Conservation (phyloP, 2,113 vertebrate genomes). For the Urocynchramus pylzowi region DNA sequence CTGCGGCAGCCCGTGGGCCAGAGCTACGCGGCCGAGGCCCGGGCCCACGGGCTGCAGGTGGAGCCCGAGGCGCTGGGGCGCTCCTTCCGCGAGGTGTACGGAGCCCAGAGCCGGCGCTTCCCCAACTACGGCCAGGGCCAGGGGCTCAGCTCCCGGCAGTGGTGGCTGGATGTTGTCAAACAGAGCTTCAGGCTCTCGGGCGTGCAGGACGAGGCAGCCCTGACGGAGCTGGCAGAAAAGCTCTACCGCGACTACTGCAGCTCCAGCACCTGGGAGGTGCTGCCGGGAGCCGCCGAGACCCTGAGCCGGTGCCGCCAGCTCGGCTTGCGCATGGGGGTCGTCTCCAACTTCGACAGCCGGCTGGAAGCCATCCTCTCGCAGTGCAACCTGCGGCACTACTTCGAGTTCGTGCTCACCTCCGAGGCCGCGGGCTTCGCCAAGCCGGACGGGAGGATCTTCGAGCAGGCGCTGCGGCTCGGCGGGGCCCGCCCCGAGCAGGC, state of each 20-base stretch:
- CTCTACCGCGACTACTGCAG: constrained; percentile 82
- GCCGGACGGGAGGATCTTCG: constrained; percentile 81
- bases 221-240: constrained; percentile 72
- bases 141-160: constrained; percentile 80
- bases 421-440: constrained; percentile 82
- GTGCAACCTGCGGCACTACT: constrained; percentile 79
- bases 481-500: constrained; percentile 49
- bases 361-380: constrained; percentile 77
- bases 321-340: constrained; percentile 80
- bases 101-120: constrained; percentile 68
- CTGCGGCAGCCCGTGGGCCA: constrained; percentile 74
- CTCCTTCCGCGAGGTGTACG: constrained; percentile 74
- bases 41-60: constrained; percentile 72
- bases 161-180: constrained; percentile 83
- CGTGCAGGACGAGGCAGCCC: constrained; percentile 63
- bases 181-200: constrained; percentile 81
- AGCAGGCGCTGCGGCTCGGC: constrained; percentile 73
- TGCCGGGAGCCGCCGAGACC: constrained; percentile 76
- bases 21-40: constrained; percentile 79
- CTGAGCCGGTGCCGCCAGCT: constrained; percentile 73
- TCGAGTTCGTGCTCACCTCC: constrained; percentile 87
- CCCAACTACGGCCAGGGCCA: constrained; percentile 84
- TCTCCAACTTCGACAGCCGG: constrained; percentile 91
- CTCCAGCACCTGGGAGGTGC: constrained; percentile 81
- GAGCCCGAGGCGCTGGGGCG: constrained; percentile 60